Conservation (phyloP, 2,888 invertebrate genomes). For the Philaethria dido region DNA sequence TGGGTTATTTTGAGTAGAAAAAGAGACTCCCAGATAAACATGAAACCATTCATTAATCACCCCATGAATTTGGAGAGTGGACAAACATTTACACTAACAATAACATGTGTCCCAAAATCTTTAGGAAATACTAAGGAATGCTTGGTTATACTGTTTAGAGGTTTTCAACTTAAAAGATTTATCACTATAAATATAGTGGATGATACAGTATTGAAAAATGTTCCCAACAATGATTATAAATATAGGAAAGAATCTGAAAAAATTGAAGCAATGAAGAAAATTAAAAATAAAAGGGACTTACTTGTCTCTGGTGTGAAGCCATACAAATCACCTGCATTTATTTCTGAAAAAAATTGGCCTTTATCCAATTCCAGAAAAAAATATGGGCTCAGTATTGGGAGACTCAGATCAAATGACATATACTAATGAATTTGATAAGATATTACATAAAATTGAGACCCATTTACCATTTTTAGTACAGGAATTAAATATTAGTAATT, state of each 20-base stretch:
- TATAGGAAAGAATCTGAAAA: slow-evolving; percentile 49
- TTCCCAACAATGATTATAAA: slow-evolving; percentile 6
- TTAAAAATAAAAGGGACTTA: slow-evolving; percentile 52
- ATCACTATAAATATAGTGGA: slow-evolving; percentile 80
- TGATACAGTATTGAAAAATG: slow-evolving; percentile 44
- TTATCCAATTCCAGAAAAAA: slow-evolving; percentile 75
- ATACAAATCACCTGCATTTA: slow-evolving; percentile 83
- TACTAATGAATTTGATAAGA: slow-evolving; percentile 60
- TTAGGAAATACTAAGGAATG: slow-evolving; percentile 85
- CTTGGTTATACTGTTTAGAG: slow-evolving; percentile 84
- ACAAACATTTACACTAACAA: slow-evolving; percentile 66
- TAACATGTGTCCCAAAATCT: slow-evolving; percentile 83
- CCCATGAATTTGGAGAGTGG: slow-evolving; percentile 67
- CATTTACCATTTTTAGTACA: slow-evolving; percentile 80
- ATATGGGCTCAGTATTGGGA: slow-evolving; percentile 74
- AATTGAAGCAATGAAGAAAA: slow-evolving; percentile 55
- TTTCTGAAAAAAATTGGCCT: slow-evolving; percentile 78
- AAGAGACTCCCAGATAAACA: slow-evolving; percentile 78
- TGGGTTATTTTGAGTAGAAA: slow-evolving; percentile 80
- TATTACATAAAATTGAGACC: slow-evolving; percentile 66
- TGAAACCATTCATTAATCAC: slow-evolving; percentile 67
- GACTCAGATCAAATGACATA: slow-evolving; percentile 63
- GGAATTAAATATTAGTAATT: slow-evolving; percentile 83
- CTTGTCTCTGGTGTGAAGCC: slow-evolving; percentile 82
- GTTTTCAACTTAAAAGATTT: slow-evolving; percentile 84